Percentiles rank a stretch among this genome's conserved stretches.
phyloP scores from a whole-genome alignment of 2,797 vertebrate genomes.

The Podarcis siculus region DNA sequence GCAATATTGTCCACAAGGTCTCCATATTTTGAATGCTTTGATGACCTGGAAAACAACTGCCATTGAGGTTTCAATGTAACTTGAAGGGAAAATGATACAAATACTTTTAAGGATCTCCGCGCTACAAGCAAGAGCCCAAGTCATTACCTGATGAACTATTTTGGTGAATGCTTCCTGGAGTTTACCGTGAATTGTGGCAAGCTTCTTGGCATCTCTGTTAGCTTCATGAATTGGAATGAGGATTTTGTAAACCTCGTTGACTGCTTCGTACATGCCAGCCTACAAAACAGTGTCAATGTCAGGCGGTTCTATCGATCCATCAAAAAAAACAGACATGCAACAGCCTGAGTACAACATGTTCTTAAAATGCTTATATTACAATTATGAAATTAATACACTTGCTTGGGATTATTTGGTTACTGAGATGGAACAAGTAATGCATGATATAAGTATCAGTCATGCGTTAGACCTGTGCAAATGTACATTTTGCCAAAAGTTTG shows the following conservation, averaged over 20 bases:
- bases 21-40: background rate
- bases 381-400: background rate
- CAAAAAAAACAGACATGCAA: conserved; percentile 21
- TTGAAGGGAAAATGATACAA: background rate
- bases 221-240: conserved; percentile 98
- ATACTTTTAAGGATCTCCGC: conserved; percentile 35
- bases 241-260: conserved; percentile 99
- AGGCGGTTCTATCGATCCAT: conserved; percentile 49
- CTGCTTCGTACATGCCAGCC: conserved; percentile 99
- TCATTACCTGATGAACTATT: conserved; percentile 98
- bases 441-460: background rate
- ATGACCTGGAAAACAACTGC: background rate
- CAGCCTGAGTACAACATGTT: background rate
- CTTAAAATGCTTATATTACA: background rate
- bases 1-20: background rate
- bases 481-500: background rate
- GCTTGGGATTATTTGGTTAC: background rate
- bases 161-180: conserved; percentile 99
- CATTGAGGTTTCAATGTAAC: background rate
- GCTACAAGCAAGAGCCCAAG: conserved; percentile 56
- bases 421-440: background rate
- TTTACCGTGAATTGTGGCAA: conserved; percentile 99
- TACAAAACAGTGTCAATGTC: conserved; percentile 71
- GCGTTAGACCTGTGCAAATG: background rate
- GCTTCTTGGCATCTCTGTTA: conserved; percentile 96